phyloP scores from a whole-genome alignment of 2,888 invertebrate genomes.

The Drosophila mulleri region DNA sequence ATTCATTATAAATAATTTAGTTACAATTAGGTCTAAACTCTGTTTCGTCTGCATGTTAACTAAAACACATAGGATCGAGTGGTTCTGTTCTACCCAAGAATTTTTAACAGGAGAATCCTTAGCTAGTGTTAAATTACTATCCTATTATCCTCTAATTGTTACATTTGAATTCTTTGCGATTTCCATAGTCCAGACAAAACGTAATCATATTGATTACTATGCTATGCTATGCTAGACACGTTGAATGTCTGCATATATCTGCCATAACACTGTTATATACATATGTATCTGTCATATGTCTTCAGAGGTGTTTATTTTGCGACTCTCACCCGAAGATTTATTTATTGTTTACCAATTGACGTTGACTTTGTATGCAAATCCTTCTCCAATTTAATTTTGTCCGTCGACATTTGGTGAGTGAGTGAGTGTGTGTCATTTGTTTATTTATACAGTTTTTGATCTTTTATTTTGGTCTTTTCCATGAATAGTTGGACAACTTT shows the following conservation, averaged over 20 bases:
- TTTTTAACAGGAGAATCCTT: too few relatives aligned
- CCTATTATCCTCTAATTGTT: too few relatives aligned
- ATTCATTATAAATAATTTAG: too few relatives aligned
- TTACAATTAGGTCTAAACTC: too few relatives aligned
- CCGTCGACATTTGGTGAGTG: background rate
- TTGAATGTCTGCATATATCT: background rate
- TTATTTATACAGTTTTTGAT: background rate
- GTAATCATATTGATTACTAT: too few relatives aligned
- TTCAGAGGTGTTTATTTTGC: background rate
- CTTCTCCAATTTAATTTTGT: constrained; percentile 27
- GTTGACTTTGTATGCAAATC: constrained; percentile 70
- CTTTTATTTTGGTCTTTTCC: constrained; percentile 26
- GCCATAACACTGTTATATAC: background rate
- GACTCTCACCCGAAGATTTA: background rate
- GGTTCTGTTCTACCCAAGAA: too few relatives aligned
- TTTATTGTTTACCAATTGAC: constrained; percentile 59
- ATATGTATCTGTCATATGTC: background rate
- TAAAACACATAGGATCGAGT: too few relatives aligned
- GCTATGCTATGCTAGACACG: too few relatives aligned
- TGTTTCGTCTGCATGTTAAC: too few relatives aligned
- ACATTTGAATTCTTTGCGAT: too few relatives aligned
- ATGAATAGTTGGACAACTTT: constrained; percentile 41
- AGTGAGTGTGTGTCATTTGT: background rate
- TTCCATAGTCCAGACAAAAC: too few relatives aligned
- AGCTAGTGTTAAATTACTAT: too few relatives aligned